A percentile compares a stretch with the other conserved stretches of the same genome.
Evolutionary conservation across 2,113 vertebrate species (phyloP).

Genomic region (Barnardius zonarius): DNA sequence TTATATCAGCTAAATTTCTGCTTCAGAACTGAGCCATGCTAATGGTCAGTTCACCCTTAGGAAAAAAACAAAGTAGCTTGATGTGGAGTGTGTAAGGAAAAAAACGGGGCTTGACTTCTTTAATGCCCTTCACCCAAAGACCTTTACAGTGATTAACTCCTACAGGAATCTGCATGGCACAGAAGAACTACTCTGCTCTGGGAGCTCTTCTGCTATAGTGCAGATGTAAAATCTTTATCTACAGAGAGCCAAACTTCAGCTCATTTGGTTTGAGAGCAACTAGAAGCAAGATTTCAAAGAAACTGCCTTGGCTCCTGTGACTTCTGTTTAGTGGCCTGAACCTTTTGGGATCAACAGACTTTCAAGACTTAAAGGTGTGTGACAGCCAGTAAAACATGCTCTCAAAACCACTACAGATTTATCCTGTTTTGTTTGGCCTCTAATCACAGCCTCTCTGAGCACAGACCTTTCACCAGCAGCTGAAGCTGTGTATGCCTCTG

Average conservation of each 20-base stretch:
- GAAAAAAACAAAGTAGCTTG: neutral
- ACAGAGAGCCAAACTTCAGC: neutral
- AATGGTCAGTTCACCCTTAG: neutral
- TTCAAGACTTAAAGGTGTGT: accelerated
- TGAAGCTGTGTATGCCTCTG: neutral
- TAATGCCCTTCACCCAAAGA: neutral
- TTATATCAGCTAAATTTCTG: neutral
- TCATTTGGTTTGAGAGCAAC: neutral
- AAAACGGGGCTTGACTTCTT: neutral
- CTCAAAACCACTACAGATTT: neutral
- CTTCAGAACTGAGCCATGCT: neutral
- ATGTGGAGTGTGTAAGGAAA: neutral
- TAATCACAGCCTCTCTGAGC: neutral
- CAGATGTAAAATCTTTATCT: neutral
- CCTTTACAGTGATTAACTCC: neutral
- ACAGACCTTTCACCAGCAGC: neutral
- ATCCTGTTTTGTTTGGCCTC: neutral
- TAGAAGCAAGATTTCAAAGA: neutral
- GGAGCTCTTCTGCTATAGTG: neutral
- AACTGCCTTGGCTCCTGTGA: neutral
- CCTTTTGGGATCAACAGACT: neutral
- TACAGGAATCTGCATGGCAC: neutral
- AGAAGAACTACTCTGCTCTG: neutral
- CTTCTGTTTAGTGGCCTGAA: neutral
- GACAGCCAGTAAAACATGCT: neutral